A percentile compares a stretch with the other conserved stretches of the same genome.
Conservation (phyloP, 1,140 invertebrate genomes). For the Bradysia coprophila region DNA sequence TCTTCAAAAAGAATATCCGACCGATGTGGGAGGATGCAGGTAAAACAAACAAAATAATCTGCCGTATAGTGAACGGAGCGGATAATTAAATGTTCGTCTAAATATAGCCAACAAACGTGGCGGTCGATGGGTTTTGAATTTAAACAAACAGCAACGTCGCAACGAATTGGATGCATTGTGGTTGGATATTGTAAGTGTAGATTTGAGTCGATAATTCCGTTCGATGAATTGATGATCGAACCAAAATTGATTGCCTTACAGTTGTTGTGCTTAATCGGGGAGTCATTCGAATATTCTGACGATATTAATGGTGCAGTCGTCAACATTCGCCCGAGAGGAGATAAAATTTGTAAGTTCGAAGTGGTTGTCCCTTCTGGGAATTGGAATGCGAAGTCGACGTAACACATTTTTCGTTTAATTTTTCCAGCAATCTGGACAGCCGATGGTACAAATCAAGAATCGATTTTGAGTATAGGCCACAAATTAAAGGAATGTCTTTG, state of each 20-base stretch:
- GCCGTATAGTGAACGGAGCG: too few species aligned
- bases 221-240: too few species aligned
- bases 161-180: slow-evolving; percentile 79
- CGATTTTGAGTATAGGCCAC: slow-evolving; percentile 63
- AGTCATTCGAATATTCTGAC: slow-evolving; percentile 83
- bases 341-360: slow-evolving; percentile 76
- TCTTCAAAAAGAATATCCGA: slow-evolving; percentile 89
- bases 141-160: slow-evolving; percentile 64
- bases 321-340: slow-evolving; percentile 75
- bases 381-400: too few species aligned
- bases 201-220: too few species aligned
- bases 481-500: slow-evolving; percentile 73
- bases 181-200: slow-evolving; percentile 72
- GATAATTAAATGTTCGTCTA: too few species aligned
- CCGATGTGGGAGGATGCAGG: slow-evolving; percentile 97
- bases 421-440: slow-evolving; percentile 69
- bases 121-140: slow-evolving; percentile 86
- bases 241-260: too few species aligned
- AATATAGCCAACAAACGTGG: slow-evolving; percentile 72
- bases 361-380: too few species aligned
- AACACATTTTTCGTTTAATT: slow-evolving; percentile 2
- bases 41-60: too few species aligned
- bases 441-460: slow-evolving; percentile 56
- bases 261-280: slow-evolving; percentile 90
- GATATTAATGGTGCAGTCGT: slow-evolving; percentile 93